A percentile compares a stretch with the other conserved stretches of the same genome.
These are phyloP conservation scores for Ranitomeya variabilis DNA, from an alignment of 2,113 vertebrate genomes.

Conservation along the genomic window DNA sequence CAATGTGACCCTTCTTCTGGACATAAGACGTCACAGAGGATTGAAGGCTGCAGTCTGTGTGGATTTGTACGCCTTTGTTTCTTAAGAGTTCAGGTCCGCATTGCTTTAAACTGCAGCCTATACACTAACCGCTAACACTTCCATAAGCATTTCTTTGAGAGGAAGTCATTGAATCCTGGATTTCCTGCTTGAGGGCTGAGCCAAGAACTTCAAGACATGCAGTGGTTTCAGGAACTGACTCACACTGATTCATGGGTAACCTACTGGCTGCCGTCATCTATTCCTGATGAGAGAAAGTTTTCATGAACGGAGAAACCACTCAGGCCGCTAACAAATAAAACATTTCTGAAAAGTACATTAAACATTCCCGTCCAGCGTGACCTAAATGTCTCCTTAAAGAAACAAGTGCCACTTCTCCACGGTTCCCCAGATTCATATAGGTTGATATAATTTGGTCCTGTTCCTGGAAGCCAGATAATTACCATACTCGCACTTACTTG, in stretches of 20 bases:
- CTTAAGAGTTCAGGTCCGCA: constrained; percentile 80
- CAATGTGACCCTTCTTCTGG: neutral
- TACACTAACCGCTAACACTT: constrained; percentile 73
- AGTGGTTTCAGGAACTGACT: constrained; percentile 97
- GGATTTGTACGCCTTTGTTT: constrained; percentile 77
- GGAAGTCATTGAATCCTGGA: constrained; percentile 96
- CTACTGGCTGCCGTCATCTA: constrained; percentile 82
- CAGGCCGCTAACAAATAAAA: neutral
- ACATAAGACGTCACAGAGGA: neutral
- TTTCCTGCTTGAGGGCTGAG: constrained; percentile 91
- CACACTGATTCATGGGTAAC: constrained; percentile 91
- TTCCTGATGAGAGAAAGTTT: constrained; percentile 75
- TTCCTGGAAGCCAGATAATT: constrained; percentile 10
- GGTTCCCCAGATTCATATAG: no score
- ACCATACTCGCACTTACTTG: neutral
- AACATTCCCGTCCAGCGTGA: neutral
- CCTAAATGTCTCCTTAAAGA: neutral
- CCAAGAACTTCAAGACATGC: constrained; percentile 89
- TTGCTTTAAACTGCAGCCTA: constrained; percentile 78
- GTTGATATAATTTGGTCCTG: no score
- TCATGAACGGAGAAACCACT: constrained; percentile 50
- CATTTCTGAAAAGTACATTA: constrained; percentile 14
- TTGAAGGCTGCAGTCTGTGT: neutral
- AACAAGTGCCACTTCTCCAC: neutral
- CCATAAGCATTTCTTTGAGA: constrained; percentile 71